A percentile compares a stretch with the other conserved stretches of the same genome.
phyloP scores from a whole-genome alignment of 2,888 invertebrate genomes.

The Trisateles emortualis region DNA sequence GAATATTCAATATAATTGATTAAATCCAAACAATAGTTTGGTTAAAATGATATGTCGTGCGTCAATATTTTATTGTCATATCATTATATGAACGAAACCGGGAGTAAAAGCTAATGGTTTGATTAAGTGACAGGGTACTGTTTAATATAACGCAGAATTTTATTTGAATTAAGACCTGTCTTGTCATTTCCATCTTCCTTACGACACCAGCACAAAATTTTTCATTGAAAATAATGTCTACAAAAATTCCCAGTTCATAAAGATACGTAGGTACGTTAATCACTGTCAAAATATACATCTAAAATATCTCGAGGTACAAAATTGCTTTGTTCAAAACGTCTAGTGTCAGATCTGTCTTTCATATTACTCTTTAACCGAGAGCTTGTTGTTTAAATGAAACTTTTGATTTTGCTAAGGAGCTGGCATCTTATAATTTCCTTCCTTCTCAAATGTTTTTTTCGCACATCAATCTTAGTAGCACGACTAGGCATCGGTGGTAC shows the following conservation, averaged over 20 bases:
- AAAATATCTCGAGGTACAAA: constrained; percentile 36
- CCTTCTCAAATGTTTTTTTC: constrained; percentile 61
- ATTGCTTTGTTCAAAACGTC: constrained; percentile 41
- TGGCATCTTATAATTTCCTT: constrained; percentile 68
- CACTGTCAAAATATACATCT: constrained; percentile 43
- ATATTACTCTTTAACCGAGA: constrained; percentile 46
- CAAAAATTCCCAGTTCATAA: constrained; percentile 34
- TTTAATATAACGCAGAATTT: constrained; percentile 41
- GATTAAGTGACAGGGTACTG: constrained; percentile 5
- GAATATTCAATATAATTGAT: too few species aligned
- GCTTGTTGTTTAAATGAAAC: constrained; percentile 54
- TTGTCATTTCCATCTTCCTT: constrained; percentile 20
- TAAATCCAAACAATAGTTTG: too few species aligned
- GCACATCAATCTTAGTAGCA: constrained; percentile 77
- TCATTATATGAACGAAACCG: too few species aligned
- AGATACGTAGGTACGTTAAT: constrained; percentile 43
- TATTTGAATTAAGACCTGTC: constrained; percentile 19
- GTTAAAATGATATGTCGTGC: too few species aligned
- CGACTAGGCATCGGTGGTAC: constrained; percentile 59
- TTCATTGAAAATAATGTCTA: constrained; percentile 29
- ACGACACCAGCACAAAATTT: constrained; percentile 15
- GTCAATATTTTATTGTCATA: too few species aligned
- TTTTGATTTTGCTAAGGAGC: constrained; percentile 64
- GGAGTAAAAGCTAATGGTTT: too few species aligned
- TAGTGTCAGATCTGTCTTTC: constrained; percentile 33